Evolutionary conservation across 2,113 vertebrate genomes (phyloP), one percentile per base, ranked within the genome.

Genomic region (Siphamia tubifer): DNA sequence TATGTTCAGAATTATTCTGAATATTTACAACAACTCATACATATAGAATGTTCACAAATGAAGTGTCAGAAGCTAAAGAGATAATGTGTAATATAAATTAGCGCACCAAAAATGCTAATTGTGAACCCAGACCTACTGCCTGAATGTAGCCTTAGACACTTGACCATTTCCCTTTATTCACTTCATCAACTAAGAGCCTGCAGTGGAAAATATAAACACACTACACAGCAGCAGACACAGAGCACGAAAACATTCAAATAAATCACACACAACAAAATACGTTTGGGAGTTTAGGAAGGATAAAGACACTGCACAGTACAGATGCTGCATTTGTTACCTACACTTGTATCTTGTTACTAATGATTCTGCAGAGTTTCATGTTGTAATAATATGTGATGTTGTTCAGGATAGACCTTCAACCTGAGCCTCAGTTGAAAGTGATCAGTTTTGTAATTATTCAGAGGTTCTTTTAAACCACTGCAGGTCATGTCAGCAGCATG

Each of bases 161-260:
- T n/a, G n/a, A n/a, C n/a, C n/a, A n/a, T n/a, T n/a, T n/a, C 39
- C 30, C 12, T 53, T 70, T 43, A 23, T 10, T 56, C 52, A 19
- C 17, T 58, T 36, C 36, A 30, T 9, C 16, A 25, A 36, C 2
- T 5, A 8, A 28, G 2, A 43, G 12, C 15, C 25, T 8, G 17
- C 30, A 16, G 9, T 23, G 24, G 9, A 43, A 53, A 7, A 61
- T 32, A 13, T 64, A 20, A 42, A 16, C 25, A 25, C 15, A 28
- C 17, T 21, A 13, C 44, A 35, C 15, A 25, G 12, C 49, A 48
- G 30, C 45, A 32, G 2, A 8, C 13, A 21, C 10, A 28, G 52
- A 57, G 25, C n/a, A 58, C 38, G 52, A 57, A 24, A 28, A 52
- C 0, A 19, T 35, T 61, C 70, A 70, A 60, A 35, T 66, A 40